Percentiles rank a stretch among this genome's conserved stretches.
Conservation (phyloP, 2,113 vertebrate genomes). For the Oreocharis arfaki region DNA sequence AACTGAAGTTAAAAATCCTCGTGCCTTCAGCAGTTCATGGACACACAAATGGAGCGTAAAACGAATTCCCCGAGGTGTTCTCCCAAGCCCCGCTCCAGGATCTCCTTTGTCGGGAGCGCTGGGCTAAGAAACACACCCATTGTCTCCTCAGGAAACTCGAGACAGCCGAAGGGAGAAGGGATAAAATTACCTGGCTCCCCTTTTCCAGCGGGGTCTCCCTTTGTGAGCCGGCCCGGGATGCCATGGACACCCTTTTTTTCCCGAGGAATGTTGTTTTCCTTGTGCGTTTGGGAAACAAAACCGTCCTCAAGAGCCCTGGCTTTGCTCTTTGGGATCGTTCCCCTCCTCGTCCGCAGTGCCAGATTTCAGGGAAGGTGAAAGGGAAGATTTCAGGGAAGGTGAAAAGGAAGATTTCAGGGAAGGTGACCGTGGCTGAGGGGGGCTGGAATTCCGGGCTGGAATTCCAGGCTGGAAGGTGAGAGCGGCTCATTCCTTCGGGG, state of each 20-base stretch:
- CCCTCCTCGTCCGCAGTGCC: not conserved
- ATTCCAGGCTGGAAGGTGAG: not conserved
- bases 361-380: not conserved
- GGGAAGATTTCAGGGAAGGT: too few species aligned
- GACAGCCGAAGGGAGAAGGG: not conserved
- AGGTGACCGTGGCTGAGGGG: not conserved
- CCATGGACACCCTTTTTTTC: constrained; percentile 30
- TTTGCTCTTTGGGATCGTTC: not conserved
- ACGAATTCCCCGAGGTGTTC: fast-evolving
- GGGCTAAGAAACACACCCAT: not conserved
- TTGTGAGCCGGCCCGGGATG: constrained; percentile 7
- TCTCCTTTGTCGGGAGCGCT: not conserved
- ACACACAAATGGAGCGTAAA: not conserved
- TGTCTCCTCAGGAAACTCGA: not conserved
- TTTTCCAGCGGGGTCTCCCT: constrained; percentile 27
- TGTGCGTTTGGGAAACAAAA: constrained; percentile 38
- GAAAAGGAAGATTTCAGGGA: not conserved
- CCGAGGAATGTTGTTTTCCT: constrained; percentile 40
- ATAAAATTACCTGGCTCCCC: constrained; percentile 56
- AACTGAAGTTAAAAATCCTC: not conserved
- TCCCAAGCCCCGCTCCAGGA: not conserved
- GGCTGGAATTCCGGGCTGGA: not conserved
- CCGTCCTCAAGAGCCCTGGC: not conserved
- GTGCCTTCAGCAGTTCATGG: not conserved
- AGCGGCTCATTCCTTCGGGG: not conserved